Base-by-base conservation (phyloP, 2,113 vertebrate genomes). In the Ploceus nigricollis region DNA sequence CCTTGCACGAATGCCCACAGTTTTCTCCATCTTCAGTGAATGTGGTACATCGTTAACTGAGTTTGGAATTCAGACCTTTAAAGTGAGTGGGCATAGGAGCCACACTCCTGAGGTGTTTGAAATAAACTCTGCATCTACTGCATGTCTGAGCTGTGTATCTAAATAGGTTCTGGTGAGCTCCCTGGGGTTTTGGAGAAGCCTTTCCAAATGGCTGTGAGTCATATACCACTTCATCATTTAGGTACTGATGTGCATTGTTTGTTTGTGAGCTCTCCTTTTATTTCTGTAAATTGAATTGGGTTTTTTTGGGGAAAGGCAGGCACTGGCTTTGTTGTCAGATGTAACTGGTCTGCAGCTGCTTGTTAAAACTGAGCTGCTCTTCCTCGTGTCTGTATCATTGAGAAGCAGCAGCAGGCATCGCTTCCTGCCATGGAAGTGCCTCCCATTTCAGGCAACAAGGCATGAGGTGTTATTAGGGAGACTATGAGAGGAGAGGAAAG, bases 161-260 rank as follows among this genome's bases (percentile, higher is more conserved):
- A 86, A 92, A 89, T 40, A 65, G 10, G 40, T 68, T 68, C 27
- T 89, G 82, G 75, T 75, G 64, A 91, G n/a, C n/a, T 56, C 87
- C 56, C 68, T 45, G 15, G 86, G 40, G 63, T 39, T 89, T 80
- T 87, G 66, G 48, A 94, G 84, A 64, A 92, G 54, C 64, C 71
- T 93, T 83, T 95, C 77, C 54, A 95, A 95, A 72, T 31, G 70
- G 31, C 15, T 94, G 48, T 79, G 73, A 94, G 77, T 84, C 93
- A 95, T 45, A 64, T 12, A 75, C 65, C 50, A 42, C 81, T 92
- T 87, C 82, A 75, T 95, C 64, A 82, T 92, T 90, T 71, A 94
- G 53, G 33, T 86, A 25, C 79, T 78, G 80, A 86, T 94, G 71
- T 45, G 37, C 78, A 27, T 37, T 68, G 40, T 47, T 77, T 72